Percentiles rank a stretch among this genome's conserved stretches.
Evolutionary conservation across 2,888 invertebrate genomes (phyloP).

Genomic region (Cheilosia grossa): DNA sequence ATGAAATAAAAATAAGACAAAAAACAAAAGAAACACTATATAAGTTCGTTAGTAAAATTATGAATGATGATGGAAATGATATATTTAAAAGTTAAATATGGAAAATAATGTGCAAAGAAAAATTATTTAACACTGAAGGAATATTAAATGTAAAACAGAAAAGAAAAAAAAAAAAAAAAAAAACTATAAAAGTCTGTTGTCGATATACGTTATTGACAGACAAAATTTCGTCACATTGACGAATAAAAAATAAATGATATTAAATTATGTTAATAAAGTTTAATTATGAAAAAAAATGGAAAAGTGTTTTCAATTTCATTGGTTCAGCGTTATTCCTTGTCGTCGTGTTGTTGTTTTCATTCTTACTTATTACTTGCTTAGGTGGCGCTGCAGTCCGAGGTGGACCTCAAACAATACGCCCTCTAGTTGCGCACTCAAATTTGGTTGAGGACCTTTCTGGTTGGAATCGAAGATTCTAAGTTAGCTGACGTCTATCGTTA

Average conservation of each 20-base stretch:
- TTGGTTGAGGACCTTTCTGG: no score
- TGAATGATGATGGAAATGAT: conserved; percentile 65
- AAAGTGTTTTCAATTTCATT: not conserved
- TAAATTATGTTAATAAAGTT: conserved; percentile 75
- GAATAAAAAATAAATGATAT: conserved; percentile 80
- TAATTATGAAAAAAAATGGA: conserved; percentile 70
- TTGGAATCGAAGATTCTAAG: no score
- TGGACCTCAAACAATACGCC: no score
- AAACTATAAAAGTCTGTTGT: conserved; percentile 81
- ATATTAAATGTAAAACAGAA: conserved; percentile 62
- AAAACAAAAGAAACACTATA: conserved; percentile 46
- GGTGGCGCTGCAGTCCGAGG: no score
- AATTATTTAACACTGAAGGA: conserved; percentile 51
- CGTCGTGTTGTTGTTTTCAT: no score
- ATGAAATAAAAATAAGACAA: conserved; percentile 67
- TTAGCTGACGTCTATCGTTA: no score
- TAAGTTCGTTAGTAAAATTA: conserved; percentile 71
- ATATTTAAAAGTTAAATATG: conserved; percentile 55
- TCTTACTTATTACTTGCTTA: no score
- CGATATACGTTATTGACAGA: conserved; percentile 83
- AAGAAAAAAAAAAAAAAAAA: conserved; percentile 18
- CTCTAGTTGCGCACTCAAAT: no score
- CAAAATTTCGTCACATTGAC: conserved; percentile 84
- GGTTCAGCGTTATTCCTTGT: no score
- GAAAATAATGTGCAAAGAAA: conserved; percentile 50